Evolutionary conservation across 2,797 vertebrate species (phyloP).

Genomic region (Hephaestus fuliginosus): DNA sequence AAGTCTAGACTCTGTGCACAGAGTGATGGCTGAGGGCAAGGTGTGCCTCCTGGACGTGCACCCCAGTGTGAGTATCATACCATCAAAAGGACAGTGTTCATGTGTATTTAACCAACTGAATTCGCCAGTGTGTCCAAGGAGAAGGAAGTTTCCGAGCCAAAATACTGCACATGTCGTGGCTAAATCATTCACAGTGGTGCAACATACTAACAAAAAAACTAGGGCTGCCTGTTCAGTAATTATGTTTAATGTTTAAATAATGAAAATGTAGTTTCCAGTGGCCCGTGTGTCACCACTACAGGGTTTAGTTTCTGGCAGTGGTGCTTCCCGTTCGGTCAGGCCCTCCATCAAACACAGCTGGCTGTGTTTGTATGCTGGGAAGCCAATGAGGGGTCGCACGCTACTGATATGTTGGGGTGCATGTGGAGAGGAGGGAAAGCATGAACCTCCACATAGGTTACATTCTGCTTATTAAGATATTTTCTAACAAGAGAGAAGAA

Average conservation of each 20-base stretch:
- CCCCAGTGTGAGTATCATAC: constrained; percentile 65
- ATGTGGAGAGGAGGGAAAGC: not conserved
- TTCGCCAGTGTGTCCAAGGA: not conserved
- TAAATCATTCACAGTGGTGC: constrained; percentile 3
- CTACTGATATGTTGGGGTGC: constrained; percentile 9
- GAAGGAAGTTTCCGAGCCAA: not conserved
- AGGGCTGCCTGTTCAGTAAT: not conserved
- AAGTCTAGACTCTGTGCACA: constrained; percentile 90
- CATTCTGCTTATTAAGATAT: not conserved
- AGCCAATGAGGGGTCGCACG: constrained; percentile 26
- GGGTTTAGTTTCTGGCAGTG: constrained; percentile 28
- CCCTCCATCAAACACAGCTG: not conserved
- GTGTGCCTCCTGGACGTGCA: constrained; percentile 87
- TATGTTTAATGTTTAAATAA: constrained; percentile 26
- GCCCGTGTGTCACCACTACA: not conserved
- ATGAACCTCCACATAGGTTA: not conserved
- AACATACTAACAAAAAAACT: not conserved
- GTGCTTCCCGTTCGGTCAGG: not conserved
- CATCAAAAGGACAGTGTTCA: not conserved
- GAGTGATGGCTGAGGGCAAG: constrained; percentile 91
- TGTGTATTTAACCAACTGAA: constrained; percentile 11
- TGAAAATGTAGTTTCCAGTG: not conserved
- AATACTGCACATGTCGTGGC: not conserved
- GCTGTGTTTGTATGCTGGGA: constrained; percentile 8
- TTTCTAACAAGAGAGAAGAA: not conserved